Evolutionary conservation across 2,797 vertebrate genomes (phyloP).

Genomic region (Martes flavigula): DNA sequence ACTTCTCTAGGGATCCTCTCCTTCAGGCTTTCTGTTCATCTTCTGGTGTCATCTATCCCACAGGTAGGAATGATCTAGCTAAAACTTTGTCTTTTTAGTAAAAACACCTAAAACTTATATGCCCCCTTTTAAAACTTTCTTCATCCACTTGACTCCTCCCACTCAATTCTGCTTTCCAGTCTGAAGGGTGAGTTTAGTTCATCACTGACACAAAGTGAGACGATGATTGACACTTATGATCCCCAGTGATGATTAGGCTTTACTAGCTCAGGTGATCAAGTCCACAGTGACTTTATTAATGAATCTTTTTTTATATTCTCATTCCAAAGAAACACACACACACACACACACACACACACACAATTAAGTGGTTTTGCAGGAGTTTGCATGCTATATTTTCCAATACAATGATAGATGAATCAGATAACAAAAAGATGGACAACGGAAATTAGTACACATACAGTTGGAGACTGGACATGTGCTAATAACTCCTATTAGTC

Average conservation of each 20-base stretch:
- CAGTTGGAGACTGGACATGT: background rate
- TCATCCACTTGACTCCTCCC: background rate
- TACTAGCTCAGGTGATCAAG: background rate
- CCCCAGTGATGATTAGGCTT: background rate
- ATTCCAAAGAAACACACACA: background rate
- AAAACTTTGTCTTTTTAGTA: background rate
- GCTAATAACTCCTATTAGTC: background rate
- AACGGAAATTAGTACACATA: background rate
- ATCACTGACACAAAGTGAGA: background rate
- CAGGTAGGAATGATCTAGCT: background rate
- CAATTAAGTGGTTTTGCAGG: background rate
- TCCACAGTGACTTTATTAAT: background rate
- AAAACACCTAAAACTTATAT: constrained; percentile 19
- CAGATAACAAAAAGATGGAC: background rate
- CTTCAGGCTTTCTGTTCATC: background rate
- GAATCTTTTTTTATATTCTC: background rate
- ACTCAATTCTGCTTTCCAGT: background rate
- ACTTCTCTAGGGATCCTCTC: background rate
- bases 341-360: background rate
- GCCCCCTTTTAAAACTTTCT: background rate
- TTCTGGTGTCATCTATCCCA: background rate
- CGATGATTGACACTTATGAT: background rate
- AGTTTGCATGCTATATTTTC: background rate
- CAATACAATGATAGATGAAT: background rate
- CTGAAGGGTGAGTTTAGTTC: background rate